These are phyloP conservation scores for Bradypus variegatus DNA, from an alignment of 2,797 vertebrate species.

Conservation along the genomic window DNA sequence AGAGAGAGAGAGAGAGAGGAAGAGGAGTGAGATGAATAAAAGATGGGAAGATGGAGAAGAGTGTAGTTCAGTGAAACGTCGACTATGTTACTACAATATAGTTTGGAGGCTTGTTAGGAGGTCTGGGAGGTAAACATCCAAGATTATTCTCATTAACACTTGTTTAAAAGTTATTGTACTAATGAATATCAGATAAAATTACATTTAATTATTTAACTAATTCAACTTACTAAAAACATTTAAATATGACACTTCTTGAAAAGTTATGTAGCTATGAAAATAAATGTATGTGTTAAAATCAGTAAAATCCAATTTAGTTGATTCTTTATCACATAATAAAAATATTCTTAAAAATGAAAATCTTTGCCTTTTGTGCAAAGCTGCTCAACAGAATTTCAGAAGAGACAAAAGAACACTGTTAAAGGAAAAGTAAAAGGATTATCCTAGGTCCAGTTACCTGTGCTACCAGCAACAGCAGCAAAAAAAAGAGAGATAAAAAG, in stretches of 20 bases:
- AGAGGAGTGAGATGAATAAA: neutral
- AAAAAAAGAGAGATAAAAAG: neutral
- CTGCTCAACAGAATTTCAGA: conserved; percentile 32
- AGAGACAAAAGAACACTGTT: conserved; percentile 10
- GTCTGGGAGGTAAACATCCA: neutral
- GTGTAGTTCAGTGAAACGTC: neutral
- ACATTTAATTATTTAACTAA: conserved; percentile 13
- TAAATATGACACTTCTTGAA: conserved; percentile 30
- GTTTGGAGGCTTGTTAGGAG: neutral
- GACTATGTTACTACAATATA: neutral
- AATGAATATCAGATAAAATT: conserved; percentile 4
- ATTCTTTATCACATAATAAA: conserved; percentile 17
- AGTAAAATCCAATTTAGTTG: conserved; percentile 15
- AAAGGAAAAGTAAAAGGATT: neutral
- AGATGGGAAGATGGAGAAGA: neutral
- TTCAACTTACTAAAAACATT: conserved; percentile 27
- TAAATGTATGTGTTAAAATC: neutral
- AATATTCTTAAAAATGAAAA: conserved; percentile 18
- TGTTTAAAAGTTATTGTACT: conserved; percentile 8
- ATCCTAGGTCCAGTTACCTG: neutral
- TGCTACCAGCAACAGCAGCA: neutral
- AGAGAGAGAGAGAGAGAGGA: neutral
- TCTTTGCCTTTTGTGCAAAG: conserved; percentile 29
- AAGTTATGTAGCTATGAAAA: neutral
- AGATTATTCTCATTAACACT: neutral